Conservation (phyloP, 2,113 vertebrate genomes). For the Sphyrna mokarran region DNA sequence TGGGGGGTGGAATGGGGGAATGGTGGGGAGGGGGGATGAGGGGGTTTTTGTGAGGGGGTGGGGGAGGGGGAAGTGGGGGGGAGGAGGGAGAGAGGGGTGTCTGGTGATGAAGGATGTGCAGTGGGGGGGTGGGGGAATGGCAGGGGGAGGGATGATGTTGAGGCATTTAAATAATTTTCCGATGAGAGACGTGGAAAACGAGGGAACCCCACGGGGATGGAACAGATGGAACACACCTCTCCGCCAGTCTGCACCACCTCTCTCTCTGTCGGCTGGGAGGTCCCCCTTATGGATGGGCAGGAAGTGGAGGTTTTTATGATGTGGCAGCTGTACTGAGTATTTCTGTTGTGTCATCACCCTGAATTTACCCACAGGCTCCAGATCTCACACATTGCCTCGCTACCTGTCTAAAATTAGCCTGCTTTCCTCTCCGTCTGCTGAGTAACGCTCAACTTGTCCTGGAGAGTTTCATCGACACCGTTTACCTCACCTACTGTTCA, state of each 20-base stretch:
- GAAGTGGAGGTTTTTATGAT: background rate
- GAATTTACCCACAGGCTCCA: background rate
- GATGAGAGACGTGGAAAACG: background rate
- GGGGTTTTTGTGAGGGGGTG: too few species aligned
- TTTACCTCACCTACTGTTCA: background rate
- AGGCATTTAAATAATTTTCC: background rate
- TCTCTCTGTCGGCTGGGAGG: background rate
- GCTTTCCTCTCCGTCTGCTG: background rate
- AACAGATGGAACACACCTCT: background rate
- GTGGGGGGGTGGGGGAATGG: too few species aligned
- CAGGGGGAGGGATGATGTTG: too few species aligned
- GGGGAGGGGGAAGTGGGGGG: too few species aligned
- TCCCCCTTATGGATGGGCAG: background rate
- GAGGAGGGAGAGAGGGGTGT: too few species aligned
- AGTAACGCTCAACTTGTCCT: background rate
- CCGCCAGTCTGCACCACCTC: background rate
- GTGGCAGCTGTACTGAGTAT: background rate
- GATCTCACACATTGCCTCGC: background rate
- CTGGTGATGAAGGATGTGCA: too few species aligned
- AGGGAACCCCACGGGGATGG: background rate
- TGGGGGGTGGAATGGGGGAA: too few species aligned
- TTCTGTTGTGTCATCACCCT: background rate
- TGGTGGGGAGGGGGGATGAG: too few species aligned
- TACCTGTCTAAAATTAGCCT: background rate
- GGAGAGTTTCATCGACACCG: background rate